These are phyloP conservation scores for Cephus spinipes DNA, from an alignment of 2,888 invertebrate genomes.

Conservation along the genomic window DNA sequence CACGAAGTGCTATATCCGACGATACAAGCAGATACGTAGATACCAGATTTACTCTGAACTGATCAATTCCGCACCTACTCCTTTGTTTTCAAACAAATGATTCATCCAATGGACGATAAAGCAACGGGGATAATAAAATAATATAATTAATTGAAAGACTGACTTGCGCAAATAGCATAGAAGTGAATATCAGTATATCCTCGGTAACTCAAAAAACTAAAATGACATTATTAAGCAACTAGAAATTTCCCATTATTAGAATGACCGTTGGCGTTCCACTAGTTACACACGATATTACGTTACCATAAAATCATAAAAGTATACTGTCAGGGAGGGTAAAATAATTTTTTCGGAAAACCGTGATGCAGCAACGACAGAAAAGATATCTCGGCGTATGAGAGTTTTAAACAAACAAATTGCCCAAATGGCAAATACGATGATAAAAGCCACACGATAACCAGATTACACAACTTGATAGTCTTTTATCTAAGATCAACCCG, in stretches of 20 bases:
- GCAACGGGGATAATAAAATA: neutral
- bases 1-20: neutral
- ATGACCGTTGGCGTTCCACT: neutral
- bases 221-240: neutral
- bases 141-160: neutral
- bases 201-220: neutral
- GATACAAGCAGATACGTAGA: neutral
- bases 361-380: neutral
- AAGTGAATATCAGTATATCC: too few relatives aligned
- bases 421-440: neutral
- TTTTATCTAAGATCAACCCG: neutral
- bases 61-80: neutral
- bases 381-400: neutral
- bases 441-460: neutral
- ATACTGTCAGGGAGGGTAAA: neutral
- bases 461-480: neutral
- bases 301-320: neutral
- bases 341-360: neutral
- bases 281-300: neutral
- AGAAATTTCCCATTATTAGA: neutral
- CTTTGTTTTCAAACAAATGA: neutral
- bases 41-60: neutral
- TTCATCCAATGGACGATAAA: neutral
- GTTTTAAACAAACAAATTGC: neutral
- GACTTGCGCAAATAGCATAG: neutral